Percentiles rank a stretch among this genome's conserved stretches.
Conservation (phyloP, 2,888 invertebrate species). For the Lithodes maja region DNA sequence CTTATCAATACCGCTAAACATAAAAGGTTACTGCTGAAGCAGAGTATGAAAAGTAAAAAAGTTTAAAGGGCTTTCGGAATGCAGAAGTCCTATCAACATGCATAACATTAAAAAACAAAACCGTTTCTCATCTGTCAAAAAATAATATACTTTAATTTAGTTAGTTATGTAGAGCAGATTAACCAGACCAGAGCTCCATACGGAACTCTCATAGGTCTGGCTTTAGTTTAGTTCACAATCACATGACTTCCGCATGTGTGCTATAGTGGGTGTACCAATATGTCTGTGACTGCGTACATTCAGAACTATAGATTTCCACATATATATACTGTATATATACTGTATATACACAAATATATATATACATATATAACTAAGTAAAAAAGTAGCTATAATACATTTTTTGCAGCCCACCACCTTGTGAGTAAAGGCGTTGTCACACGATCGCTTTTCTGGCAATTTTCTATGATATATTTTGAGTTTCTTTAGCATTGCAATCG, state of each 20-base stretch:
- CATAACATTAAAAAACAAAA: constrained; percentile 12
- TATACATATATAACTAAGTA: too few species aligned
- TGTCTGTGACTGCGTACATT: neutral
- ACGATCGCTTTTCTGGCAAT: too few species aligned
- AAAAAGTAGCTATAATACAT: neutral
- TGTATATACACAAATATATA: constrained; percentile 2
- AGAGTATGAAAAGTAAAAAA: constrained; percentile 41
- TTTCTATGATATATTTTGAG: too few species aligned
- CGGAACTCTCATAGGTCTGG: too few species aligned
- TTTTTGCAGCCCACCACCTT: constrained; percentile 30
- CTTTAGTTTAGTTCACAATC: too few species aligned
- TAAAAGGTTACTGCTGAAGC: constrained; percentile 6
- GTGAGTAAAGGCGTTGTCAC: constrained; percentile 10
- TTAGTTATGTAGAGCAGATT: too few species aligned
- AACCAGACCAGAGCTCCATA: too few species aligned
- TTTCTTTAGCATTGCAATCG: too few species aligned
- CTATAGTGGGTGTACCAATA: too few species aligned
- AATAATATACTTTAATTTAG: neutral
- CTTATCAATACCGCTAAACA: constrained; percentile 8
- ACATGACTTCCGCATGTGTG: too few species aligned
- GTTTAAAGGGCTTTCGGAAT: constrained; percentile 51
- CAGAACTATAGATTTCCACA: constrained; percentile 12
- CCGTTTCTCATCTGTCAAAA: neutral
- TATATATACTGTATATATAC: constrained; percentile 22
- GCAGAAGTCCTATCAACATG: constrained; percentile 45